phyloP scores from a whole-genome alignment of 1,140 invertebrate species.

The Dinoponera quadriceps region DNA sequence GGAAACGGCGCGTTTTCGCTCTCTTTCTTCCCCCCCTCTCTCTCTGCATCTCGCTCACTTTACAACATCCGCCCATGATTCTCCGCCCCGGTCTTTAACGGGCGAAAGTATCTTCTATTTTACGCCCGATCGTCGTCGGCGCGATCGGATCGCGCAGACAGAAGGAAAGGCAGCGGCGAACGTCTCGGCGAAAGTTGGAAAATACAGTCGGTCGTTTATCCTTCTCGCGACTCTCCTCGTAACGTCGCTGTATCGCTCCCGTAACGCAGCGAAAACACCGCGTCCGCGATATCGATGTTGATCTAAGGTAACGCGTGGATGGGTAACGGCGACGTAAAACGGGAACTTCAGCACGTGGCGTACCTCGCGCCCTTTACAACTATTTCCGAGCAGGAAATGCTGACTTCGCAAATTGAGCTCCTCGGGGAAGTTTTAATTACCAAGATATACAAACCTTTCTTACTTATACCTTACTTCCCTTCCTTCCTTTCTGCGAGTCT shows the following conservation, averaged over 20 bases:
- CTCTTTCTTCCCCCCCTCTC: background rate
- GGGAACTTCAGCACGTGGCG: background rate
- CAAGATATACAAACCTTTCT: background rate
- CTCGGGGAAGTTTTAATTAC: background rate
- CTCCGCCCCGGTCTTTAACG: conserved; percentile 34
- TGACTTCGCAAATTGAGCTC: background rate
- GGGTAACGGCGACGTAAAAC: background rate
- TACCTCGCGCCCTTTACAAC: background rate
- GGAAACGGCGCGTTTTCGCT: conserved; percentile 13
- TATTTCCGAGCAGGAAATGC: background rate
- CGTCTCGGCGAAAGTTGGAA: conserved; percentile 17
- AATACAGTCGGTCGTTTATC: conserved; percentile 5
- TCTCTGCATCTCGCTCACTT: conserved; percentile 1
- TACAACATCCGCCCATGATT: conserved; percentile 47
- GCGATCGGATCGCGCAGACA: conserved; percentile 8
- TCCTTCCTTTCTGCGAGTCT: too few relatives aligned
- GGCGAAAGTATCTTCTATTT: conserved; percentile 42
- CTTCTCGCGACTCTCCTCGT: background rate
- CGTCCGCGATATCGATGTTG: background rate
- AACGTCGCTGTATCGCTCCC: background rate
- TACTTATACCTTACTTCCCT: too few relatives aligned
- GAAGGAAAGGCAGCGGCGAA: background rate
- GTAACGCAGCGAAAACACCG: background rate
- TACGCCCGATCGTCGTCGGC: background rate
- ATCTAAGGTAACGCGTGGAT: background rate